Evolutionary conservation across 1,140 invertebrate genomes (phyloP), one percentile per base, ranked within the genome.

Genomic region (Apis laboriosa): DNA sequence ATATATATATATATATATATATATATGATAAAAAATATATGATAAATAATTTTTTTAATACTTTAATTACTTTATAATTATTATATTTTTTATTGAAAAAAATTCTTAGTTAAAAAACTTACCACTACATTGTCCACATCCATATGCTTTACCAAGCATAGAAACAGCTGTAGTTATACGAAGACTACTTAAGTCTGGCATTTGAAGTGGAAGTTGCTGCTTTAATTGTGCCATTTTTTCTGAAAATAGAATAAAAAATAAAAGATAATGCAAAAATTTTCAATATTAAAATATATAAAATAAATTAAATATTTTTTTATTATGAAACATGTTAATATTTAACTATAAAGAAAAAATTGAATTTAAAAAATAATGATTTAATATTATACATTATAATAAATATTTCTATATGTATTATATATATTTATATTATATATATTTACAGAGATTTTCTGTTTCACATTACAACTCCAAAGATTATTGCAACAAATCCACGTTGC

Each of bases 401-500:
- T 17, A 49, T 58, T 53, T 72, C 43, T 76, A 64, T 74, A 1
- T 43, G 15, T 61, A 56, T 73, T 77, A 75, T 80, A 24, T 24
- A 24, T 24, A 24, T 24, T 24, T 24, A 24, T 24, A 24, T 24
- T 24, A 0, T 24, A 24, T 24, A 24, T 24, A 58, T 80, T 92
- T 92, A 60, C 89, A 93, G 97, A 89, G 94, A 97, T 85, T 97
- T 98, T 90, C 91, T 97, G 9, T 96, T 95, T 91, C 95, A 95
- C 89, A 94, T 98, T 58, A 96, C 96, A 85, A 93, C 94, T 63
- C 94, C 95, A 24, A 97, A 95, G 94, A 94, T 97, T 58, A 88
- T 91, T 53, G 92, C 95, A 77, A 97, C 97, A 60, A 98, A 98
- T 95, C 95, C 95, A 55, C 95, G 95, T 85, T 98, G 97, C 92